Evolutionary conservation across 2,797 vertebrate species (phyloP).

Genomic region (Muscicapa striata): DNA sequence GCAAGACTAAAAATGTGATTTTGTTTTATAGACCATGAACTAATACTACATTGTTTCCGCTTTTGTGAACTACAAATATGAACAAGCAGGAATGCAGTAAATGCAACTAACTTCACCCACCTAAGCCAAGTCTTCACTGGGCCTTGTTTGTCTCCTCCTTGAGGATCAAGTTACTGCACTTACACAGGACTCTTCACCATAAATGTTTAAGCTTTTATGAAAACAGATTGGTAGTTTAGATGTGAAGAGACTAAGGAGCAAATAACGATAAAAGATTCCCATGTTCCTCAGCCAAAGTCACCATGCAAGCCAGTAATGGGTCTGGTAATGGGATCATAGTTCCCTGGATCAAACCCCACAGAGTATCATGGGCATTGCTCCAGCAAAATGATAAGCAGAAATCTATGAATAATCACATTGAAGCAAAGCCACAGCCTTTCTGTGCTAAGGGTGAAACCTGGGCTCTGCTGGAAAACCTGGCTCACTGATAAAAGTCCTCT

Average conservation of each 20-base stretch:
- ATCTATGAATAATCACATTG: not conserved
- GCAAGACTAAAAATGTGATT: constrained; percentile 47
- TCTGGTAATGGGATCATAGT: not conserved
- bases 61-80: constrained; percentile 9
- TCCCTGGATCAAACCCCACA: not conserved
- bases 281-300: not conserved
- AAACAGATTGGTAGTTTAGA: not conserved
- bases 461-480: not conserved
- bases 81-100: not conserved
- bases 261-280: constrained; percentile 1
- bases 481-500: not conserved
- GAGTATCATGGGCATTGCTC: not conserved
- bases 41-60: constrained; percentile 11
- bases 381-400: not conserved
- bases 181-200: not conserved
- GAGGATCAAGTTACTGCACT: not conserved
- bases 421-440: not conserved
- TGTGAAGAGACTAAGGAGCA: not conserved
- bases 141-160: not conserved
- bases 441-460: not conserved
- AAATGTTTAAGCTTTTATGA: not conserved
- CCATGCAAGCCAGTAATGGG: not conserved
- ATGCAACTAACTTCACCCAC: not conserved
- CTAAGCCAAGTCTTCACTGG: not conserved
- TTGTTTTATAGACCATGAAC: constrained; percentile 58